phyloP scores from a whole-genome alignment of 2,888 invertebrate species.

The Malthinus seriepunctatus region DNA sequence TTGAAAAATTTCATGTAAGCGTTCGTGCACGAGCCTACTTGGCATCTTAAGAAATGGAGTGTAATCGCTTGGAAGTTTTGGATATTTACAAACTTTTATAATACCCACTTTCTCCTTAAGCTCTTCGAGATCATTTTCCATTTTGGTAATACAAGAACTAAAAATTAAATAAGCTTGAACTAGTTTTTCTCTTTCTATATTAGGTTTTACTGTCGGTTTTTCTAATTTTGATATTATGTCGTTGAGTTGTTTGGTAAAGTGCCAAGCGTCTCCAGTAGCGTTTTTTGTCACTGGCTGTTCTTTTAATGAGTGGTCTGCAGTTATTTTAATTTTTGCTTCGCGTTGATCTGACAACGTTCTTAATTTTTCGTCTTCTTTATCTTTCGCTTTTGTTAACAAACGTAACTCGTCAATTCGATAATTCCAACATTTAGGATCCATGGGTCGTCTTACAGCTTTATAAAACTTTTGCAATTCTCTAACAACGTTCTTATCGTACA shows the following conservation, averaged over 20 bases:
- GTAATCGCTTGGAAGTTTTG: constrained; percentile 6
- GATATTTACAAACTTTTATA: constrained; percentile 19
- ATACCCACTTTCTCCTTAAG: constrained; percentile 20
- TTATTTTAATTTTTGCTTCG: not conserved
- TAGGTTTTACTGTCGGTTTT: constrained; percentile 13
- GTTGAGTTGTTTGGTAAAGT: constrained; percentile 27
- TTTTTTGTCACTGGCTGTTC: not conserved
- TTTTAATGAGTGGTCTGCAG: not conserved
- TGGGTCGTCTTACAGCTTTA: constrained; percentile 19
- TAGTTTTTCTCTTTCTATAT: constrained; percentile 16
- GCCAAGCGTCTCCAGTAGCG: not conserved
- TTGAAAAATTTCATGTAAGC: not conserved
- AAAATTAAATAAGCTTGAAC: constrained; percentile 30
- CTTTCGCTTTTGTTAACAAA: constrained; percentile 8
- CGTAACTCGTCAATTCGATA: constrained; percentile 20
- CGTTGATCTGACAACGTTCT: not conserved
- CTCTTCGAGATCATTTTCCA: constrained; percentile 26
- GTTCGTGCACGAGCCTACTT: constrained; percentile 10
- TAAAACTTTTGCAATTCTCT: constrained; percentile 34
- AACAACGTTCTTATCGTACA: constrained; percentile 32
- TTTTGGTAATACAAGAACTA: constrained; percentile 33
- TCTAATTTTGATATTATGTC: constrained; percentile 32
- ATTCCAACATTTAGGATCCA: constrained; percentile 24
- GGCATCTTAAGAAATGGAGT: not conserved
- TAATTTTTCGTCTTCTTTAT: constrained; percentile 6